Evolutionary conservation across 2,113 vertebrate genomes (phyloP).

Genomic region (Lepidiolamprologus cunningtoni): DNA sequence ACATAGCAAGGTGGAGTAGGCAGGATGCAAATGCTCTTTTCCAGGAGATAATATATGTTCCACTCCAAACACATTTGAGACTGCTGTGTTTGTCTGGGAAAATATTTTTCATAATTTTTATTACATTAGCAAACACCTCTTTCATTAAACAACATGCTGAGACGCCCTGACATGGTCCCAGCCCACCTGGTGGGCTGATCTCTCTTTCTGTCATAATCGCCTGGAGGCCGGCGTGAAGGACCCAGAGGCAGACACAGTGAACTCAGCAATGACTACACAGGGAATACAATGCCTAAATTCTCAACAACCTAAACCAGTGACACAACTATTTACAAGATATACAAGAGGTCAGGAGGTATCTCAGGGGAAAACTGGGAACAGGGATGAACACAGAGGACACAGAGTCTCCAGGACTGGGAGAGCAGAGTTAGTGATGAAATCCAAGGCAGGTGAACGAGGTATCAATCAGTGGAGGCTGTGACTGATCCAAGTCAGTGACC

Average conservation of each 20-base stretch:
- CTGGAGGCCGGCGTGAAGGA: neutral
- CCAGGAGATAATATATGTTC: neutral
- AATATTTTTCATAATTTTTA: neutral
- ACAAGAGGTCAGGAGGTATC: neutral
- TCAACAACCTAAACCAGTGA: neutral
- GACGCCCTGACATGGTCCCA: neutral
- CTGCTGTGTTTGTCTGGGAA: neutral
- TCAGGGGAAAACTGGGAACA: neutral
- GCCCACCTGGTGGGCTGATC: neutral
- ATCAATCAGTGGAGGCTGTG: no score
- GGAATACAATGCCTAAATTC: neutral
- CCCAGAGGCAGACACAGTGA: neutral
- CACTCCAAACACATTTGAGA: neutral
- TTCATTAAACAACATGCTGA: neutral
- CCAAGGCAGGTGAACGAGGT: no score
- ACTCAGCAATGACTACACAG: neutral
- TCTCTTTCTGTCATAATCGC: neutral
- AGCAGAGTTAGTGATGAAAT: no score
- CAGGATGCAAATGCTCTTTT: conserved; percentile 3
- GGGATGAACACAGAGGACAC: neutral
- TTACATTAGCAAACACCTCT: neutral
- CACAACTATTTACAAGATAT: neutral
- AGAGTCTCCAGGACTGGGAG: no score
- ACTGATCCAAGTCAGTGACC: neutral
- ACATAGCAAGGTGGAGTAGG: neutral